A percentile compares a stretch with the other conserved stretches of the same genome.
phyloP scores from a whole-genome alignment of 2,888 invertebrate species.

The Conomelus anceps region DNA sequence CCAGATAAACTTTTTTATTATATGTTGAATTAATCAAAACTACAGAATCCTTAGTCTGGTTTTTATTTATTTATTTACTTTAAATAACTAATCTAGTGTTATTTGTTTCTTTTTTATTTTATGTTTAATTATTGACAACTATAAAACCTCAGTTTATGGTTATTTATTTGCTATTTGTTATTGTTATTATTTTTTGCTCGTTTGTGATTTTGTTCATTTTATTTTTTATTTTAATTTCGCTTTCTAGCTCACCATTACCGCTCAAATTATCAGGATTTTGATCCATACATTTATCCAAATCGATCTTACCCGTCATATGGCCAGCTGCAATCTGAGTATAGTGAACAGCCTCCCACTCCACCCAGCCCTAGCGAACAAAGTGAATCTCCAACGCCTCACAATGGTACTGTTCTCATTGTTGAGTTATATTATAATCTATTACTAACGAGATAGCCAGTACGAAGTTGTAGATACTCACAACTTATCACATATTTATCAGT shows the following conservation, averaged over 20 bases:
- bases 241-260: constrained; percentile 41
- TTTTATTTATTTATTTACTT: too few relatives aligned
- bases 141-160: not conserved
- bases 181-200: not conserved
- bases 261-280: constrained; percentile 52
- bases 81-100: too few relatives aligned
- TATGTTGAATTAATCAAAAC: too few relatives aligned
- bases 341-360: constrained; percentile 38
- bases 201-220: not conserved
- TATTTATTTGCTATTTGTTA: not conserved
- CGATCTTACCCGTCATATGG: constrained; percentile 31
- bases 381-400: constrained; percentile 41
- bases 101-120: not conserved
- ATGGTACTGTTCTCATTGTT: constrained; percentile 18
- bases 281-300: constrained; percentile 46
- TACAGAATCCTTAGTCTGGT: too few relatives aligned
- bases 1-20: too few relatives aligned
- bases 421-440: too few relatives aligned
- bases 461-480: too few relatives aligned
- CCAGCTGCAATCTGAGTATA: constrained; percentile 39
- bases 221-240: not conserved
- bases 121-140: not conserved
- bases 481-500: too few relatives aligned
- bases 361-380: constrained; percentile 39
- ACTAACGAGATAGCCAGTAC: too few relatives aligned